Evolutionary conservation across 2,888 invertebrate species (phyloP).

Genomic region (Archips crataeganus): DNA sequence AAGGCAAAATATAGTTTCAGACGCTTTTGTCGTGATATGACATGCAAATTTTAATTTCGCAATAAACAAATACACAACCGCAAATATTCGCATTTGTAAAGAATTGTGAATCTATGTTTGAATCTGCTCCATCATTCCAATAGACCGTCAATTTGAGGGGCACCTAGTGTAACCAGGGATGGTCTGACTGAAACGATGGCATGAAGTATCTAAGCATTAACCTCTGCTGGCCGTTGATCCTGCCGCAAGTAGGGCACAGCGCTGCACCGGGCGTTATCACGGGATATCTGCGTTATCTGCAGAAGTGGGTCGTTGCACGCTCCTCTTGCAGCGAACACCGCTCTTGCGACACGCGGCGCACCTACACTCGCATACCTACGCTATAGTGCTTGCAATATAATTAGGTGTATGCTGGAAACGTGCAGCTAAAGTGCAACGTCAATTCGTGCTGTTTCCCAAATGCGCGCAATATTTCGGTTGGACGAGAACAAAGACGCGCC

Average conservation of each 20-base stretch:
- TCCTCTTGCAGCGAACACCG: constrained; percentile 43
- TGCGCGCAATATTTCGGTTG: neutral
- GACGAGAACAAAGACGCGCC: neutral
- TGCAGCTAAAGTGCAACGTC: neutral
- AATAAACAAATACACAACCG: too few species aligned
- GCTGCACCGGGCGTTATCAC: constrained; percentile 50
- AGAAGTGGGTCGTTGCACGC: constrained; percentile 67
- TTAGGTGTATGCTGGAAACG: constrained; percentile 4
- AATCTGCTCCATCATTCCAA: too few species aligned
- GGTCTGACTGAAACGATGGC: too few species aligned
- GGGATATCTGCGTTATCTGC: constrained; percentile 63
- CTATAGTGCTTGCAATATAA: neutral
- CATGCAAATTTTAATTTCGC: too few species aligned
- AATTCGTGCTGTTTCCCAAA: neutral
- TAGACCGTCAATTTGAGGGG: too few species aligned
- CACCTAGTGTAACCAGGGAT: too few species aligned
- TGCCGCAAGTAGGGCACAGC: constrained; percentile 17
- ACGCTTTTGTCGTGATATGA: too few species aligned
- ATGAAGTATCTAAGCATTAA: neutral
- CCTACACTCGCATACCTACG: neutral
- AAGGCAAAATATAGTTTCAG: too few species aligned
- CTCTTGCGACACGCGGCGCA: constrained; percentile 3
- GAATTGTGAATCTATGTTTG: too few species aligned
- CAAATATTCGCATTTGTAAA: too few species aligned
- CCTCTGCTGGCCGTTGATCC: neutral